Base-by-base conservation (phyloP, 2,888 invertebrate genomes). In the Drosophila lutescens region DNA sequence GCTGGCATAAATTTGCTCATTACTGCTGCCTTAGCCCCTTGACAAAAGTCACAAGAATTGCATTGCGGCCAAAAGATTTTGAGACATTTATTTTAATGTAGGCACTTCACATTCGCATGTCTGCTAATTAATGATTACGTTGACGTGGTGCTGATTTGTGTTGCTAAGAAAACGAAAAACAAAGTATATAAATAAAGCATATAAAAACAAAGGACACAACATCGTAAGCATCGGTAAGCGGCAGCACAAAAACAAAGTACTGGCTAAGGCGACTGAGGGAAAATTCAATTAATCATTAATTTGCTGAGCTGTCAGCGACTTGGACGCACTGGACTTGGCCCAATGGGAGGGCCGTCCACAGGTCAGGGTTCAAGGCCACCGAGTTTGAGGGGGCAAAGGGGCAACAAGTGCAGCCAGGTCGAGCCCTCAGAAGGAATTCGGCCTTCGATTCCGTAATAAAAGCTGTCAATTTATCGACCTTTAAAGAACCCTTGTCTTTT, bases 231-330 rank as follows among this genome's bases (percentile, higher is more conserved):
- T 34, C 34, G 34, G 4, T 34, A 10, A 34, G 34, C 34, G 34
- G 34, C 4, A 6, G 6, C 10, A 38, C 0, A 54, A 44, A n/a
- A 34, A 13, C 57, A 34, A 38, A 44, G 26, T 23, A 23, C 2
- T 34, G 20, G 47, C 32, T n/a, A 15, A 26, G 26, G 43, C 50
- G 54, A 49, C 12, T 20, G 17, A 26, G 36, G 13, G 23, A 56
- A 72, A 81, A 72, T 72, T 59, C 61, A 81, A 81, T 76, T 85
- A 81, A 73, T 81, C 54, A 81, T 79, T 81, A 68, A 85, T 79
- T 80, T 81, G 58, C 50, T 36, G 40, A 46, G 63, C 65, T 62
- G 76, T 72, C 78, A 65, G 65, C 55, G 56, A 9, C 44, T 49
- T n/a, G 41, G 17, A 15, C 20, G n/a, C 40, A 26, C n/a, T 7